Evolutionary conservation across 2,797 vertebrate genomes (phyloP).

Genomic region (Gallinago stenura): DNA sequence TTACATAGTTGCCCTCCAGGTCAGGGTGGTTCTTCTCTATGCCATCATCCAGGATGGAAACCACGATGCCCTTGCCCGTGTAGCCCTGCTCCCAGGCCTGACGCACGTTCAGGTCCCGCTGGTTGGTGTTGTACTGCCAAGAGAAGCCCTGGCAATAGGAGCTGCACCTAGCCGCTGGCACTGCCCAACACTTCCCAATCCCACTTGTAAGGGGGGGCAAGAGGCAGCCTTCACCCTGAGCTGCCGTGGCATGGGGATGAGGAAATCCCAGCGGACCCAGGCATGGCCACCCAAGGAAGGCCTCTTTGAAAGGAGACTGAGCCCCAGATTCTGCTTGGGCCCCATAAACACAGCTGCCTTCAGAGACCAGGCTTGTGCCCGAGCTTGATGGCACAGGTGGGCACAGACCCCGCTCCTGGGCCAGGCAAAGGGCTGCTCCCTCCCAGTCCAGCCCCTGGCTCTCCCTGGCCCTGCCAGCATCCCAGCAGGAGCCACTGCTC

Average conservation of each 20-base stretch:
- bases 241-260: rapidly evolving
- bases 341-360: rapidly evolving
- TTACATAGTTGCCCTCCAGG: constrained; percentile 91
- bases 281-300: background rate
- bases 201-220: rapidly evolving
- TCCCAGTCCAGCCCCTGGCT: rapidly evolving
- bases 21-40: constrained; percentile 99
- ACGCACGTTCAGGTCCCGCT: constrained; percentile 92
- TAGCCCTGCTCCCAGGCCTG: constrained; percentile 94
- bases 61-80: constrained; percentile 93
- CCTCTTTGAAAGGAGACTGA: background rate
- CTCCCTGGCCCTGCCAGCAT: background rate
- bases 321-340: background rate
- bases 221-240: background rate
- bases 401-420: rapidly evolving
- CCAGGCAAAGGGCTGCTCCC: background rate
- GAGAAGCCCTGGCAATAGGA: constrained; percentile 16
- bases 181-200: background rate
- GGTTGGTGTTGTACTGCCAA: constrained; percentile 87
- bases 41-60: constrained; percentile 97
- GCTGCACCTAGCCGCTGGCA: background rate
- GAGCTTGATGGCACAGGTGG: background rate
- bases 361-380: background rate
- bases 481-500: background rate
- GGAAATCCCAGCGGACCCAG: background rate